Percentiles rank a stretch among this genome's conserved stretches.
Evolutionary conservation across 2,888 invertebrate genomes (phyloP).

Genomic region (Junonia oenone): DNA sequence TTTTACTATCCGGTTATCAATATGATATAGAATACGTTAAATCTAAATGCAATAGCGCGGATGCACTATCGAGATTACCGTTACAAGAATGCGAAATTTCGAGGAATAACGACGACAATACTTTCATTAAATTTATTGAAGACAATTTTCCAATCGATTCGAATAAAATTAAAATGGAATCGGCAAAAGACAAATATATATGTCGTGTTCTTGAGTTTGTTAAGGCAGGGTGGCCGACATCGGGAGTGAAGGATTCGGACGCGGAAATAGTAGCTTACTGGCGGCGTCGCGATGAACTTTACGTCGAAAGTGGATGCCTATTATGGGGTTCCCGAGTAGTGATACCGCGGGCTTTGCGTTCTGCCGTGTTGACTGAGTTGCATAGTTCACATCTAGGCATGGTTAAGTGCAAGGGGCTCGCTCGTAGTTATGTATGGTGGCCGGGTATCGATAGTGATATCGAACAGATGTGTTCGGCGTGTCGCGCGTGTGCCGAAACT

Average conservation of each 20-base stretch:
- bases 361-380: constrained; percentile 20
- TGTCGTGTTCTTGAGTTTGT: too few species aligned
- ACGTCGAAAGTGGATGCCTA: constrained; percentile 20
- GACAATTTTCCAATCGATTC: constrained; percentile 7
- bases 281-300: constrained; percentile 18
- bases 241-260: background rate
- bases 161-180: constrained; percentile 5
- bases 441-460: constrained; percentile 14
- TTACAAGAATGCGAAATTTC: background rate
- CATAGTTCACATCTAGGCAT: constrained; percentile 27
- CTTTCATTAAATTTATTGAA: constrained; percentile 10
- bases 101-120: background rate
- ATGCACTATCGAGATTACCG: constrained; percentile 31
- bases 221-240: constrained; percentile 11
- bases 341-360: constrained; percentile 13
- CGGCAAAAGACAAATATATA: too few species aligned
- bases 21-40: constrained; percentile 28
- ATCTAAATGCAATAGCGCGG: constrained; percentile 26
- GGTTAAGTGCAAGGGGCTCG: constrained; percentile 29
- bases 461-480: constrained; percentile 6
- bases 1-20: constrained; percentile 40
- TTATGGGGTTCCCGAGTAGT: constrained; percentile 28
- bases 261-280: constrained; percentile 3
- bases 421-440: constrained; percentile 21
- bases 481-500: constrained; percentile 20